Conservation (phyloP, 2,888 invertebrate genomes). For the Nephrotoma guestfalica region DNA sequence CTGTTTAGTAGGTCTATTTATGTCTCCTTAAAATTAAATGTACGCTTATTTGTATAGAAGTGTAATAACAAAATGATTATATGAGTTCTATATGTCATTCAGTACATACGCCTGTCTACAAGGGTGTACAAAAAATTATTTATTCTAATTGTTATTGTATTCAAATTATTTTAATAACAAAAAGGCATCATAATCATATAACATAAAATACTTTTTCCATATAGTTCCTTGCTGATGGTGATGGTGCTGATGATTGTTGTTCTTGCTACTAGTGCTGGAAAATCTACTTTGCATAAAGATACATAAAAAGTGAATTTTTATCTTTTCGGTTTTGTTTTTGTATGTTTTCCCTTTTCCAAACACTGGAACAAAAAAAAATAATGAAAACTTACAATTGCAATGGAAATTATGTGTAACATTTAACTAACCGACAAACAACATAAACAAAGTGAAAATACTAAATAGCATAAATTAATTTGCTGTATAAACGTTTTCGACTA, state of each 20-base stretch:
- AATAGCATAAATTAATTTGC: not conserved
- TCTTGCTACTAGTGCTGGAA: not conserved
- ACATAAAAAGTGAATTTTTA: not conserved
- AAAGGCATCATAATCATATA: not conserved
- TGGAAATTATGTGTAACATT: not conserved
- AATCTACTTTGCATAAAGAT: not conserved
- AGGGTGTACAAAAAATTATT: not conserved
- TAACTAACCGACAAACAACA: not conserved
- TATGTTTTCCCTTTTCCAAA: not conserved
- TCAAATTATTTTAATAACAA: not conserved
- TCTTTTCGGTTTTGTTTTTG: not conserved
- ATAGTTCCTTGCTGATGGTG: not conserved
- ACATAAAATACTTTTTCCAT: not conserved
- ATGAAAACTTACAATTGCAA: not conserved
- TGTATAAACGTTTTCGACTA: not conserved
- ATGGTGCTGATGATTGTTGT: not conserved
- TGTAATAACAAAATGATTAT: not conserved
- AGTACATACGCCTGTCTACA: not conserved
- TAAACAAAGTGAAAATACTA: not conserved
- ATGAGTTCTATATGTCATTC: not conserved
- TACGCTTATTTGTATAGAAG: not conserved
- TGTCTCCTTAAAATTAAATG: not conserved
- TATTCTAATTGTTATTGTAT: not conserved
- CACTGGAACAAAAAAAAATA: not conserved
- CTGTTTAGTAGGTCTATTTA: not conserved